A percentile compares a stretch with the other conserved stretches of the same genome.
Evolutionary conservation across 2,888 invertebrate genomes (phyloP).

Genomic region (Augiades crinisus): DNA sequence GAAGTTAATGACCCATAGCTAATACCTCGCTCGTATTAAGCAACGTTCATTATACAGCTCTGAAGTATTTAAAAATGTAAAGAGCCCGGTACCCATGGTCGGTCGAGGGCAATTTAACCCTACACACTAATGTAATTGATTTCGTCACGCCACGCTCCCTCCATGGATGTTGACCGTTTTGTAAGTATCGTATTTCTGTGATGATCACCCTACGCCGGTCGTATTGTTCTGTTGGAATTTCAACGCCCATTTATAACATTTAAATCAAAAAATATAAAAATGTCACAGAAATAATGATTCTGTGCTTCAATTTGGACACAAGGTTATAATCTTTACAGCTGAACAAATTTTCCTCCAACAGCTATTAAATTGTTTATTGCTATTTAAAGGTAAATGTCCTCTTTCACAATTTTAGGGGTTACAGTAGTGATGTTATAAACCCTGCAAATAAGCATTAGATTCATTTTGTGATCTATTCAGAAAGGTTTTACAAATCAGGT

Average conservation of each 20-base stretch:
- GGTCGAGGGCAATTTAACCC: conserved; percentile 29
- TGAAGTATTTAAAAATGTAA: conserved; percentile 24
- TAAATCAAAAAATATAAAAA: too few relatives aligned
- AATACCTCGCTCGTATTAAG: conserved; percentile 17
- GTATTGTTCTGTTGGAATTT: conserved; percentile 15
- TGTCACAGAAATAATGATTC: too few relatives aligned
- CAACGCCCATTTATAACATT: conserved; percentile 12
- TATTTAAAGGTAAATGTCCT: too few relatives aligned
- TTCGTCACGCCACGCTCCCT: conserved; percentile 31
- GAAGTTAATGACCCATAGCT: conserved; percentile 19
- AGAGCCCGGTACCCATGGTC: conserved; percentile 12
- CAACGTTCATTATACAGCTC: conserved; percentile 15
- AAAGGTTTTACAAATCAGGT: too few relatives aligned
- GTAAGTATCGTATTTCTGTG: conserved; percentile 26
- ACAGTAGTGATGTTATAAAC: too few relatives aligned
- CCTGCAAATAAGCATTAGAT: too few relatives aligned
- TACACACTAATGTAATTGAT: conserved; percentile 31
- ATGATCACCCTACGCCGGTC: conserved; percentile 8
- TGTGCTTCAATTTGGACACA: too few relatives aligned
- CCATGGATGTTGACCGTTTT: conserved; percentile 28
- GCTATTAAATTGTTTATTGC: too few relatives aligned
- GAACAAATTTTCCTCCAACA: too few relatives aligned
- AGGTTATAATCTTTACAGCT: too few relatives aligned
- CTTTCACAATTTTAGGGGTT: too few relatives aligned
- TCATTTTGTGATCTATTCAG: too few relatives aligned